A percentile compares a stretch with the other conserved stretches of the same genome.
Conservation (phyloP, 2,797 vertebrate species). For the Clarias pachynema region DNA sequence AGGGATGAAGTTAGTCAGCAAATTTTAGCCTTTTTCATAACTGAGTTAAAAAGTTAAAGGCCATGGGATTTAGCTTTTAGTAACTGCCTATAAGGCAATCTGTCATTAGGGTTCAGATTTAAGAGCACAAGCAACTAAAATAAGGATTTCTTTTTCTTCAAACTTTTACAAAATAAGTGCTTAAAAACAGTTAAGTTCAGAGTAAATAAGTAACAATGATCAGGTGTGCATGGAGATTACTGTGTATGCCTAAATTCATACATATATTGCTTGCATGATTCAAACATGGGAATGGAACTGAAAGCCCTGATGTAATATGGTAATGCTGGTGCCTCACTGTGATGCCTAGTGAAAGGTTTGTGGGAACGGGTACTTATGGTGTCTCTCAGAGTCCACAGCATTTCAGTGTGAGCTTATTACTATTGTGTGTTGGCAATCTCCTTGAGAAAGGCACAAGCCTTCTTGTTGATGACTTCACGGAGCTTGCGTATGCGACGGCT, state of each 20-base stretch:
- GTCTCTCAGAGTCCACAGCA: conserved; percentile 24
- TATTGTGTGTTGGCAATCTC: conserved; percentile 86
- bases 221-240: neutral
- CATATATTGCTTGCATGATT: neutral
- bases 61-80: conserved; percentile 23
- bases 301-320: neutral
- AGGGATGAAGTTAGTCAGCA: conserved; percentile 25
- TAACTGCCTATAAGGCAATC: conserved; percentile 20
- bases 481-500: conserved; percentile 88
- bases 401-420: conserved; percentile 37
- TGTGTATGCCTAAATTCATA: conserved; percentile 16
- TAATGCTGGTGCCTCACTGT: neutral
- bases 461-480: conserved; percentile 90
- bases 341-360: neutral
- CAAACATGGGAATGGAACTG: neutral
- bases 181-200: conserved; percentile 43
- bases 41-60: conserved; percentile 16
- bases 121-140: conserved; percentile 40
- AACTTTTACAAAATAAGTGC: conserved; percentile 61
- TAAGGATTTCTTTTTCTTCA: conserved; percentile 61
- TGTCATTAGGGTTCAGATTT: conserved; percentile 46
- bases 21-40: conserved; percentile 17
- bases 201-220: conserved; percentile 24
- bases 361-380: conserved; percentile 1
- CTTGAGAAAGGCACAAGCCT: conserved; percentile 92